Evolutionary conservation across 2,797 vertebrate species (phyloP).

Genomic region (Loris lydekkerianus): DNA sequence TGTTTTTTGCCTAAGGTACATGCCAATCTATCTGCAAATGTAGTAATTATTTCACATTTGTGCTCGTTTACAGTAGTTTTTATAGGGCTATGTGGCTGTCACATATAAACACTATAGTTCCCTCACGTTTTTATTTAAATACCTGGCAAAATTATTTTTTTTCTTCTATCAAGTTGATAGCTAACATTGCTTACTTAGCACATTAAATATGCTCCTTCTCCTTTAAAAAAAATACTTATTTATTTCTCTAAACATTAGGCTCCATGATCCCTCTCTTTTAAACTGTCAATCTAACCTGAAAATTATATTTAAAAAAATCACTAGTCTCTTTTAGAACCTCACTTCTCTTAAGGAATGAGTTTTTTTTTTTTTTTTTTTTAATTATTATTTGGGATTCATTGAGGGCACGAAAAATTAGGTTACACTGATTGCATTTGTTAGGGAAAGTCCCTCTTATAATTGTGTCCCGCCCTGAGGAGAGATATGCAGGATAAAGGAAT

Average conservation of each 20-base stretch:
- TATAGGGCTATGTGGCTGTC: background rate
- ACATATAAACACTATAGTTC: background rate
- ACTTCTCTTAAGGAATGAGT: background rate
- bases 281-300: slow-evolving; percentile 28
- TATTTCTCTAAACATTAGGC: too few relatives aligned
- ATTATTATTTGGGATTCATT: too few relatives aligned
- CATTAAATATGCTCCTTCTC: background rate
- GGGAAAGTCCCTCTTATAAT: too few relatives aligned
- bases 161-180: background rate
- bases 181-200: background rate
- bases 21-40: background rate
- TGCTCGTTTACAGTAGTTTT: background rate
- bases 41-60: background rate
- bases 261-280: background rate
- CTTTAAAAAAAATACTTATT: background rate
- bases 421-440: too few relatives aligned
- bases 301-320: background rate
- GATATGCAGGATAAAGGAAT: background rate
- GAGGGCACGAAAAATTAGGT: too few relatives aligned
- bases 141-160: background rate
- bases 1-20: background rate
- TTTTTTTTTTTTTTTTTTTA: background rate
- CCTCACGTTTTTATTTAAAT: slow-evolving; percentile 25
- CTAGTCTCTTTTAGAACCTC: background rate
- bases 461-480: too few relatives aligned